Evolutionary conservation across 2,888 invertebrate species (phyloP).

Genomic region (Idaea aversata): DNA sequence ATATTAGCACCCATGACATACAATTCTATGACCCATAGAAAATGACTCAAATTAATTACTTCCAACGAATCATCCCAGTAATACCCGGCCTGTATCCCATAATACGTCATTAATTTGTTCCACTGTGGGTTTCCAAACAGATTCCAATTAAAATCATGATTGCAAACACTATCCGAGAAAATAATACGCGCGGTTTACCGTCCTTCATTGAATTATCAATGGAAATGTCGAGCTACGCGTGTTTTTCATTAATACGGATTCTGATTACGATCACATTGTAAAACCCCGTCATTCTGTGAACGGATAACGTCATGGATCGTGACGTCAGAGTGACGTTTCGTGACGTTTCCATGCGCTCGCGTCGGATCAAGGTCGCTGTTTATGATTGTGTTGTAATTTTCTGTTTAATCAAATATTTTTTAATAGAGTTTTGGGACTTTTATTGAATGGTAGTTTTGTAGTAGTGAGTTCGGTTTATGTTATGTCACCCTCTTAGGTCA

Average conservation of each 20-base stretch:
- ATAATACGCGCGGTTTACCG: not conserved
- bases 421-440: not conserved
- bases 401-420: conserved; percentile 38
- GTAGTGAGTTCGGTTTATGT: no score
- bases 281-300: not conserved
- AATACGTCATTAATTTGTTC: not conserved
- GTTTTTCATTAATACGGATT: not conserved
- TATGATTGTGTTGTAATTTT: conserved; percentile 23
- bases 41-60: not conserved
- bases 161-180: conserved; percentile 20
- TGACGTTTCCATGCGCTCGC: conserved; percentile 33
- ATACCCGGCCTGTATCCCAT: not conserved
- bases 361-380: conserved; percentile 38
- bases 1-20: not conserved
- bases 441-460: no score
- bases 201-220: not conserved
- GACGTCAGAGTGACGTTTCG: conserved; percentile 25
- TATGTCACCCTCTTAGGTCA: no score
- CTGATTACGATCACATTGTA: not conserved
- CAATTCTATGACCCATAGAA: not conserved
- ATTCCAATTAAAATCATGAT: conserved; percentile 35
- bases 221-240: not conserved
- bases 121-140: conserved; percentile 3
- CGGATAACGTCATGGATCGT: conserved; percentile 26
- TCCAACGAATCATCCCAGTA: not conserved